Conservation (phyloP, 2,888 invertebrate species). For the Epicampocera succincta region DNA sequence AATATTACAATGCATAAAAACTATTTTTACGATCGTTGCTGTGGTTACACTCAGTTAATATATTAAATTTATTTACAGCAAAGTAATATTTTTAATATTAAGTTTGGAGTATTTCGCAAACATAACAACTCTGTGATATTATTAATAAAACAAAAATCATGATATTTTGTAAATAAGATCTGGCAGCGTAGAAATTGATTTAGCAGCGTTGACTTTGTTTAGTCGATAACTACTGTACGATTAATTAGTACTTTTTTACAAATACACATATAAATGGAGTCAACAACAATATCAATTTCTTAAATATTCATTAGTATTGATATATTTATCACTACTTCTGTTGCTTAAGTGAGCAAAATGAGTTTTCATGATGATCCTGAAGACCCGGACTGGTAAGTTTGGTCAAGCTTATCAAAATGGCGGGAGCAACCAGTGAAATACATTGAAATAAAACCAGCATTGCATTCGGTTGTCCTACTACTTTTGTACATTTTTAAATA, state of each 20-base stretch:
- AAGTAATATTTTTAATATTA: no score
- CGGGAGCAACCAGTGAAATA: slow-evolving; percentile 1
- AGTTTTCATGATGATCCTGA: slow-evolving; percentile 78
- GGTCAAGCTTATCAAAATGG: neutral
- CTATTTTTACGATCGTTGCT: no score
- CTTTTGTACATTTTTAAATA: slow-evolving; percentile 48
- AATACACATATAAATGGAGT: slow-evolving; percentile 35
- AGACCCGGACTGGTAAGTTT: slow-evolving; percentile 78
- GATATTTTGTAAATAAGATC: neutral
- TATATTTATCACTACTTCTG: slow-evolving; percentile 9
- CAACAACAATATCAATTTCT: slow-evolving; percentile 4
- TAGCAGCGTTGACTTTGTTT: slow-evolving; percentile 58
- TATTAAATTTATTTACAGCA: no score
- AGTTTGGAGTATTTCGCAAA: no score
- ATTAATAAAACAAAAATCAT: no score
- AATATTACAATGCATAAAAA: no score
- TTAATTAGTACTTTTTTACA: slow-evolving; percentile 57
- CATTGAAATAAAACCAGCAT: slow-evolving; percentile 46
- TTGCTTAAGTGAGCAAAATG: slow-evolving; percentile 70
- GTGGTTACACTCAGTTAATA: no score
- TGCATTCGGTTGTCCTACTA: slow-evolving; percentile 61
- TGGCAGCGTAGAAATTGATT: neutral
- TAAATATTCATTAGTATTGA: neutral
- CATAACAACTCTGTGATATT: no score
- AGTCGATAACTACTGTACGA: slow-evolving; percentile 37